Conservation (phyloP, 2,888 invertebrate genomes). For the Tipula vernalis region DNA sequence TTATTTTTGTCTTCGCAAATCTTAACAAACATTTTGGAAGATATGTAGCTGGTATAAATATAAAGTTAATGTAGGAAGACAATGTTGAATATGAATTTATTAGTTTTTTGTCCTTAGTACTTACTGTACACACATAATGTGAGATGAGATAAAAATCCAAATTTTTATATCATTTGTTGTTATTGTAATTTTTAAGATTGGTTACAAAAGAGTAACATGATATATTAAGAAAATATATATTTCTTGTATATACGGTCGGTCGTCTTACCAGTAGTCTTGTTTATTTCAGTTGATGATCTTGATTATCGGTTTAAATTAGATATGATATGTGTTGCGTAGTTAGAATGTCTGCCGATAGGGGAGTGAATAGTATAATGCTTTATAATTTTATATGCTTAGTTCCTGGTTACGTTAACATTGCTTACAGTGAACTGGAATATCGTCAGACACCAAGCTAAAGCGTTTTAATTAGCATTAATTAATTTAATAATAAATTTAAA, state of each 20-base stretch:
- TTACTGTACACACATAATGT: not conserved
- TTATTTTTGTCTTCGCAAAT: not conserved
- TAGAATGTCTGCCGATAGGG: no score
- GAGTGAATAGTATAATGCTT: no score
- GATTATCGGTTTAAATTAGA: not conserved
- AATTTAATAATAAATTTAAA: no score
- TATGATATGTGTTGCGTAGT: not conserved
- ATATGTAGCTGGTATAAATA: not conserved
- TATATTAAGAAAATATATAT: not conserved
- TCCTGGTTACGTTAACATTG: no score
- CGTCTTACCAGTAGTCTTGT: not conserved
- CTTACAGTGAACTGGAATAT: no score
- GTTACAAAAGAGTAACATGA: not conserved
- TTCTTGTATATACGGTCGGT: not conserved
- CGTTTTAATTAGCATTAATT: no score
- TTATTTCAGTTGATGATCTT: not conserved
- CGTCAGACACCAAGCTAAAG: no score
- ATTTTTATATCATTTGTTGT: not conserved
- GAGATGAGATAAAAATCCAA: not conserved
- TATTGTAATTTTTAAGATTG: not conserved
- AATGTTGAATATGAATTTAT: not conserved
- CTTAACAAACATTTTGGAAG: not conserved
- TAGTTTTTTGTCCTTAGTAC: not conserved
- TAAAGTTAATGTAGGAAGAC: not conserved
- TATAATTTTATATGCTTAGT: no score